Percentiles rank a stretch among this genome's conserved stretches.
Evolutionary conservation across 2,888 invertebrate species (phyloP).

Genomic region (Athetis lepigone): DNA sequence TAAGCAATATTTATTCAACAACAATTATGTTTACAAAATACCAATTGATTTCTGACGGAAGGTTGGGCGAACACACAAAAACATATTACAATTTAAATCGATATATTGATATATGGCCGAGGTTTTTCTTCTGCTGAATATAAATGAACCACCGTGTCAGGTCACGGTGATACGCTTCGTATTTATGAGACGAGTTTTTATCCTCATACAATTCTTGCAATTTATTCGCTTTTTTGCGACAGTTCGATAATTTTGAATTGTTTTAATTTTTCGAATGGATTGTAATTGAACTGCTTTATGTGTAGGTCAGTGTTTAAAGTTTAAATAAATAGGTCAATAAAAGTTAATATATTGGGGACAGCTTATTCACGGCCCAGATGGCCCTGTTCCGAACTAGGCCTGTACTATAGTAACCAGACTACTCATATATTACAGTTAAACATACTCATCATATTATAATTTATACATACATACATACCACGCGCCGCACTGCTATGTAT

Average conservation of each 20-base stretch:
- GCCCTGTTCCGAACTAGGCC: too few relatives aligned
- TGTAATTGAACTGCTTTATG: slow-evolving; percentile 35
- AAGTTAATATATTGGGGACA: too few relatives aligned
- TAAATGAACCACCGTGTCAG: slow-evolving; percentile 70
- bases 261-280: slow-evolving; percentile 41
- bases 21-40: slow-evolving; percentile 72
- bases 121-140: slow-evolving; percentile 67
- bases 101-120: slow-evolving; percentile 69
- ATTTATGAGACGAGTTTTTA: slow-evolving; percentile 70
- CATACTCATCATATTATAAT: too few relatives aligned
- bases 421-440: too few relatives aligned
- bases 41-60: slow-evolving; percentile 72
- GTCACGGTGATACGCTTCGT: slow-evolving; percentile 65
- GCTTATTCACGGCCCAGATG: background rate
- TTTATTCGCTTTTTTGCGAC: slow-evolving; percentile 61
- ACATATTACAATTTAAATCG: slow-evolving; percentile 77
- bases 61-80: slow-evolving; percentile 66
- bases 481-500: too few relatives aligned
- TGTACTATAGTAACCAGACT: too few relatives aligned
- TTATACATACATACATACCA: too few relatives aligned
- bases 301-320: slow-evolving; percentile 36
- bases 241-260: slow-evolving; percentile 57
- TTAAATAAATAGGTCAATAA: too few relatives aligned
- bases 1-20: slow-evolving; percentile 51
- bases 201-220: slow-evolving; percentile 55